These are phyloP conservation scores for Tupaia tana DNA, from an alignment of 2,113 vertebrate genomes.

Conservation along the genomic window DNA sequence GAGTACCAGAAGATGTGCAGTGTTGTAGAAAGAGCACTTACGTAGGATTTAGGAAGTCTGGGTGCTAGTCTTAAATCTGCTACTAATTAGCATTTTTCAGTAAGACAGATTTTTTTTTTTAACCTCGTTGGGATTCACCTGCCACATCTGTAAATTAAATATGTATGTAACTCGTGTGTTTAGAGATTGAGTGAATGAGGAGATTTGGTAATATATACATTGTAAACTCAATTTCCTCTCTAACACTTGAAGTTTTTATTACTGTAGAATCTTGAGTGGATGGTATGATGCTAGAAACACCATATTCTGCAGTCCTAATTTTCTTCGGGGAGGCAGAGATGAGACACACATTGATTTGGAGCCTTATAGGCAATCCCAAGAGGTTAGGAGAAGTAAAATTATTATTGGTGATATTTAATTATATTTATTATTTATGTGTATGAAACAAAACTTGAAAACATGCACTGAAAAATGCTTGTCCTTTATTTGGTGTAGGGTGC, in stretches of 20 bases:
- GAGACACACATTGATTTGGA: constrained; percentile 46
- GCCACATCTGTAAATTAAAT: neutral
- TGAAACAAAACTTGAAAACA: constrained; percentile 13
- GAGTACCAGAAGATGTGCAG: neutral
- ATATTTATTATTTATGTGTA: constrained; percentile 25
- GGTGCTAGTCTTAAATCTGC: neutral
- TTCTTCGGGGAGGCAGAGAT: neutral
- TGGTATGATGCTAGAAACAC: neutral
- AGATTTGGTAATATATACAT: neutral
- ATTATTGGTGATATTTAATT: constrained; percentile 56
- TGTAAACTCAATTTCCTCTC: neutral
- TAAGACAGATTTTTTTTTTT: neutral
- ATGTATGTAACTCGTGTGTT: neutral
- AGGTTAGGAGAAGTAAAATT: constrained; percentile 23
- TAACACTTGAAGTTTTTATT: neutral
- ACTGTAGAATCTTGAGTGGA: neutral
- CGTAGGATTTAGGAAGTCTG: neutral
- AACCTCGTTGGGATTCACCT: neutral
- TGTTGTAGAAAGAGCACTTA: neutral
- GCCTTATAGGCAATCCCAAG: neutral
- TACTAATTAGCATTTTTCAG: neutral
- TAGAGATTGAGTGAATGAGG: neutral
- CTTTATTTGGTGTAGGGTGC: neutral
- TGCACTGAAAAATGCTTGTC: neutral
- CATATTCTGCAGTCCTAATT: neutral